Conservation (phyloP, 2,888 invertebrate genomes). For the Drosophila algonquin region DNA sequence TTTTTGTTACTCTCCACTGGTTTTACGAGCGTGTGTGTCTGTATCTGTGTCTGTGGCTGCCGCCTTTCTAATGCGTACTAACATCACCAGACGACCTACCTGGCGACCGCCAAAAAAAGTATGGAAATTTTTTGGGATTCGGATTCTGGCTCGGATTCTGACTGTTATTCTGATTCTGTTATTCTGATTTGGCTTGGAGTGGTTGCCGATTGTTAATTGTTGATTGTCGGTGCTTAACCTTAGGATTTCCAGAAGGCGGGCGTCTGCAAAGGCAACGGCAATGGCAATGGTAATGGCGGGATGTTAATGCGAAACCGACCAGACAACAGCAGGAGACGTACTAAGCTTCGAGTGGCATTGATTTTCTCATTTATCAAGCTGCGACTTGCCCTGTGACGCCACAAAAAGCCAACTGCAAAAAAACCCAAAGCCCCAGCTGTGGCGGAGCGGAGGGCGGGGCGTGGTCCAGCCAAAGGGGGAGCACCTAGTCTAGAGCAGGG, state of each 20-base stretch:
- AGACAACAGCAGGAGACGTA: conserved; percentile 67
- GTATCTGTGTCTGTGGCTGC: conserved; percentile 40
- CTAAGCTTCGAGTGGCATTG: conserved; percentile 65
- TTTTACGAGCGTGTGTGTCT: conserved; percentile 32
- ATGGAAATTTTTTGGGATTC: conserved; percentile 36
- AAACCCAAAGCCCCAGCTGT: conserved; percentile 61
- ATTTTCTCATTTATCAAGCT: conserved; percentile 75
- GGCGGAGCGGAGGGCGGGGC: neutral
- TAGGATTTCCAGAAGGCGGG: conserved; percentile 3
- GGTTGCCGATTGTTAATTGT: conserved; percentile 23
- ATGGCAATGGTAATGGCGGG: conserved; percentile 23
- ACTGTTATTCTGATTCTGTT: conserved; percentile 6
- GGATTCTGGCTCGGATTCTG: conserved; percentile 15
- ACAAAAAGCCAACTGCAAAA: conserved; percentile 46
- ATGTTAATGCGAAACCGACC: conserved; percentile 30
- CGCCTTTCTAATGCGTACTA: conserved; percentile 68
- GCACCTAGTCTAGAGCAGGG: conserved; percentile 29
- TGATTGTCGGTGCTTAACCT: conserved; percentile 14
- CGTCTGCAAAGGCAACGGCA: conserved; percentile 13
- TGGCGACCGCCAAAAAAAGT: conserved; percentile 48
- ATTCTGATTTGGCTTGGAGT: conserved; percentile 4
- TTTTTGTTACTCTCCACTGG: conserved; percentile 37
- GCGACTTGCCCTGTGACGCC: conserved; percentile 61
- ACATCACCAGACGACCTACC: conserved; percentile 56
- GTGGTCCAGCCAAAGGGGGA: neutral